A percentile compares a stretch with the other conserved stretches of the same genome.
phyloP scores from a whole-genome alignment of 1,140 invertebrate species.

The Hyposmocoma kahamanoa region DNA sequence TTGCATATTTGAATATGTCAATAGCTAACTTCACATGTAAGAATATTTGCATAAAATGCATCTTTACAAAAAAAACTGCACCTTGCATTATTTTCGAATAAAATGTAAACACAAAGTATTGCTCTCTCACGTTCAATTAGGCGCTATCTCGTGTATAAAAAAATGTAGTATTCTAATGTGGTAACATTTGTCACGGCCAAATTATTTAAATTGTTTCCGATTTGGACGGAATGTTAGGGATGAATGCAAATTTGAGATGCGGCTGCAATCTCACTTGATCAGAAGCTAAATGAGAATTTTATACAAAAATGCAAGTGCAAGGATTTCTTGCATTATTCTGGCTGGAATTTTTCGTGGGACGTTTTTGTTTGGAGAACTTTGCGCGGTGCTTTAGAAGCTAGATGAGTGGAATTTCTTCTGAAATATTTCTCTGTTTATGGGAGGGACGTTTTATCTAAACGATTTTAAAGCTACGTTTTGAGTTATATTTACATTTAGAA shows the following conservation, averaged over 20 bases:
- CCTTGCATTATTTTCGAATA: conserved; percentile 19
- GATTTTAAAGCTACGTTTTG: too few relatives aligned
- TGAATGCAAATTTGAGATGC: conserved; percentile 41
- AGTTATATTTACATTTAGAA: too few relatives aligned
- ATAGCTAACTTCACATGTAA: conserved; percentile 24
- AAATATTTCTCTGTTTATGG: background rate
- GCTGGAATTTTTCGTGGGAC: conserved; percentile 22
- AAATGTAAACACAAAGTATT: conserved; percentile 11
- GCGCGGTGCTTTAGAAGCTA: background rate
- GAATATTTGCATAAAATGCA: conserved; percentile 31
- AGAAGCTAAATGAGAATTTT: conserved; percentile 54
- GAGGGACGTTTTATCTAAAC: background rate
- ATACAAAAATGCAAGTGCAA: conserved; percentile 44
- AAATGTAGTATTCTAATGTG: conserved; percentile 40
- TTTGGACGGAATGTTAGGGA: conserved; percentile 19
- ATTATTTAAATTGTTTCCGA: conserved; percentile 56
- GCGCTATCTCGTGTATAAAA: conserved; percentile 22
- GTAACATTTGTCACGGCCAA: conserved; percentile 43
- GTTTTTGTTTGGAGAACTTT: background rate
- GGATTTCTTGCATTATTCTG: conserved; percentile 5
- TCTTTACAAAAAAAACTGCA: conserved; percentile 12
- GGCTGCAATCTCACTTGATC: conserved; percentile 39
- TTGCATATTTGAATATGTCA: conserved; percentile 49
- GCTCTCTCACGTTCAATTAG: conserved; percentile 46
- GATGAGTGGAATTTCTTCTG: background rate